phyloP scores from a whole-genome alignment of 2,113 vertebrate genomes.

The Boulengeromyrus knoepffleri region DNA sequence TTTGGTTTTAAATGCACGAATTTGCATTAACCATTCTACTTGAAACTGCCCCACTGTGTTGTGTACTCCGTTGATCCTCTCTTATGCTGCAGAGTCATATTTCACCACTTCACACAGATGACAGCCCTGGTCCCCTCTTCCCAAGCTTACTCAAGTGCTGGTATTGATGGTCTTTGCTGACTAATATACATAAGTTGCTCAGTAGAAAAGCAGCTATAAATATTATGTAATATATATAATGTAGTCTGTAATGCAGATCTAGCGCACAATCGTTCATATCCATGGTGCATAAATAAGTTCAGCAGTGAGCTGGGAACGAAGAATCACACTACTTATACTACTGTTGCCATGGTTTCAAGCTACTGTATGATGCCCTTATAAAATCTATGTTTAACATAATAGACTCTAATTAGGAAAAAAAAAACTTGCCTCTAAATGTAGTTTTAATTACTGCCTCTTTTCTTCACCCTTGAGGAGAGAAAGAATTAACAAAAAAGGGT shows the following conservation, averaged over 20 bases:
- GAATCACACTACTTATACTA: constrained; percentile 28
- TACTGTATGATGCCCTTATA: constrained; percentile 32
- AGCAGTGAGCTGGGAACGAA: constrained; percentile 50
- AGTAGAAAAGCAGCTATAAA: neutral
- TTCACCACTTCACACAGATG: neutral
- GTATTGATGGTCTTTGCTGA: neutral
- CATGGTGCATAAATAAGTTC: constrained; percentile 40
- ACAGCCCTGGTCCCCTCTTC: neutral
- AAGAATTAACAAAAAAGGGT: neutral
- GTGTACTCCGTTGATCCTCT: neutral
- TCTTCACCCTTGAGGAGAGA: constrained; percentile 24
- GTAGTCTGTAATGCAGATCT: constrained; percentile 30
- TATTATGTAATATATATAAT: neutral
- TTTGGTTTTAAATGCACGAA: neutral
- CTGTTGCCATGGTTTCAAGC: constrained; percentile 53
- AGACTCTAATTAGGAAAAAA: constrained; percentile 52
- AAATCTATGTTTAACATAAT: constrained; percentile 40
- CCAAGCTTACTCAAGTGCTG: neutral
- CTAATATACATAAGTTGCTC: neutral
- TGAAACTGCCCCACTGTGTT: neutral
- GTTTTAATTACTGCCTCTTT: constrained; percentile 51
- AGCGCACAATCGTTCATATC: constrained; percentile 55
- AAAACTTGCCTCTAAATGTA: constrained; percentile 43
- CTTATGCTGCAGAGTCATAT: neutral
- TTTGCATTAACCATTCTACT: neutral